Evolutionary conservation across 2,888 invertebrate genomes (phyloP), one percentile per base, ranked within the genome.

Genomic region (Sminthurides aquaticus): DNA sequence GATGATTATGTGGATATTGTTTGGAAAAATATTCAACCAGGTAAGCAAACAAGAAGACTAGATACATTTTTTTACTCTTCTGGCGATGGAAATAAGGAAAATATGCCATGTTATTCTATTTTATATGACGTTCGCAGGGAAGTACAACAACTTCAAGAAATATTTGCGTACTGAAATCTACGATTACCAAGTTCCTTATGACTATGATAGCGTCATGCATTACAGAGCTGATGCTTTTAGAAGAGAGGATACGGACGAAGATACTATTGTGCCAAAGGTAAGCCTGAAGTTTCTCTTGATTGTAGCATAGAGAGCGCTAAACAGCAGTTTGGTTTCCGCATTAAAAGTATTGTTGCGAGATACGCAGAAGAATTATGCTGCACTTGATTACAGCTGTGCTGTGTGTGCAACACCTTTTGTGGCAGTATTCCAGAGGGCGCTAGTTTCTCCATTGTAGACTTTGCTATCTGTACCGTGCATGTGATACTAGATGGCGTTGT

Each of bases 1-100:
- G 90, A 91, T 76, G 82, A 87, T 1, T 89, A 82, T 77, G 86
- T 91, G 1, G 82, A 82, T 70, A 88, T 91, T 71, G 78, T 85
- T 59, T 88, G 87, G 85, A 84, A 87, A 54, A 90, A 90, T 76
- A 87, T 89, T 57, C 78, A 79, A 72, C 75, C 79, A 71, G 85
- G 87, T 85, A 75, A 71, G 70, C 57, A 29, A 64, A 28, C 22
- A n/a, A 27, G 24, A 11, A 49, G 28, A n/a, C n/a, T n/a, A n/a
- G n/a, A n/a, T n/a, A n/a, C n/a, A 34, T 11, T 34, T 34, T 34
- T 34, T 34, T 34, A 15, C 43, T 34, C 43, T n/a, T n/a, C n/a
- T n/a, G n/a, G n/a, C n/a, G n/a, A n/a, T n/a, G n/a, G n/a, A n/a
- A n/a, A n/a, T n/a, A n/a, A n/a, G 43, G 15, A 15, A 34, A 34